These are phyloP conservation scores for Bemisia tabaci DNA, from an alignment of 1,140 invertebrate genomes.

Conservation along the genomic window DNA sequence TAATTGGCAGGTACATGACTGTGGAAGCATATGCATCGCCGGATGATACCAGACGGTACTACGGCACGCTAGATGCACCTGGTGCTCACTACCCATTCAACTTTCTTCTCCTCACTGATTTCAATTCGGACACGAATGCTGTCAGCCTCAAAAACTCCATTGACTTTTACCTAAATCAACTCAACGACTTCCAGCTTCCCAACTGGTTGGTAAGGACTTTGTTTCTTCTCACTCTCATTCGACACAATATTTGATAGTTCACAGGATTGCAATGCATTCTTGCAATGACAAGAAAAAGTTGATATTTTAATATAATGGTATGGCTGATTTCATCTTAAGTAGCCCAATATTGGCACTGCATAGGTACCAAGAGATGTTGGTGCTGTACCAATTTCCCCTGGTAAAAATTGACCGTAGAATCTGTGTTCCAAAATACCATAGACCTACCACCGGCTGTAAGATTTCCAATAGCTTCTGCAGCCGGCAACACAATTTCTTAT, in stretches of 20 bases:
- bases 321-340: no score
- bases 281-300: no score
- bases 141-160: slow-evolving; percentile 35
- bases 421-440: no score
- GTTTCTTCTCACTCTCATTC: no score
- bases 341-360: no score
- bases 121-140: slow-evolving; percentile 31
- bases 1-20: slow-evolving; percentile 29
- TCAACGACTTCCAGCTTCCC: slow-evolving; percentile 33
- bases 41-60: slow-evolving; percentile 30
- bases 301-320: no score
- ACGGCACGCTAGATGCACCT: slow-evolving; percentile 25
- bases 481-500: no score
- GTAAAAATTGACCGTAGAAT: no score
- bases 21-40: slow-evolving; percentile 30
- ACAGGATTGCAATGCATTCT: background rate
- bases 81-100: slow-evolving; percentile 36
- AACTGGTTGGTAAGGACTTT: slow-evolving; percentile 42
- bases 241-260: background rate
- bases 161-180: slow-evolving; percentile 37
- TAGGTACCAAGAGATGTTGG: no score
- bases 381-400: no score
- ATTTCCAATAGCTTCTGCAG: no score
- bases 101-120: slow-evolving; percentile 41
- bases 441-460: no score